Evolutionary conservation across 2,113 vertebrate genomes (phyloP).

Genomic region (Hippoglossus stenolepis): DNA sequence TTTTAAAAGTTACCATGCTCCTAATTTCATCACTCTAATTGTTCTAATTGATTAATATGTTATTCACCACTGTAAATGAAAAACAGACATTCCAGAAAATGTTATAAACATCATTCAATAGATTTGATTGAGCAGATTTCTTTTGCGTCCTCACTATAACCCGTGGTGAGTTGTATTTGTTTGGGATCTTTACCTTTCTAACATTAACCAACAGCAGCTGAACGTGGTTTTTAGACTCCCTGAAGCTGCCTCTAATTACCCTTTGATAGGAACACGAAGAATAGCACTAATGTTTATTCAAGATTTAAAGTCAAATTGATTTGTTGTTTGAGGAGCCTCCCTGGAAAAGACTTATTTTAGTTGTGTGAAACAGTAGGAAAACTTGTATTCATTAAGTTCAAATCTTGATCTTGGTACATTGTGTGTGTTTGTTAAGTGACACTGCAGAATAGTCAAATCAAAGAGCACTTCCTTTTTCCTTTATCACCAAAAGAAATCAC

Average conservation of each 20-base stretch:
- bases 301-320: slow-evolving; percentile 27
- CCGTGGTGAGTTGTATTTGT: neutral
- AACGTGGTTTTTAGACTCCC: slow-evolving; percentile 34
- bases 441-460: too few species aligned
- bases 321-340: neutral
- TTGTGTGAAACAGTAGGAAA: slow-evolving; percentile 8
- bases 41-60: neutral
- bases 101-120: too few species aligned
- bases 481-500: neutral
- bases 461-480: too few species aligned
- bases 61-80: too few species aligned
- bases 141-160: too few species aligned
- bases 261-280: slow-evolving; percentile 56
- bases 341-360: slow-evolving; percentile 14
- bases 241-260: slow-evolving; percentile 78
- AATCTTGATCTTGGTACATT: too few species aligned
- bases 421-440: too few species aligned
- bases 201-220: slow-evolving; percentile 57
- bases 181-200: slow-evolving; percentile 8
- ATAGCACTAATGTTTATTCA: slow-evolving; percentile 47
- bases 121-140: too few species aligned
- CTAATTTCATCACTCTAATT: neutral
- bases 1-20: neutral
- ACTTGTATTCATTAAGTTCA: neutral
- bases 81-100: too few species aligned